Percentiles rank a stretch among this genome's conserved stretches.
Evolutionary conservation across 2,113 vertebrate species (phyloP).

Genomic region (Aptenodytes forsteri): DNA sequence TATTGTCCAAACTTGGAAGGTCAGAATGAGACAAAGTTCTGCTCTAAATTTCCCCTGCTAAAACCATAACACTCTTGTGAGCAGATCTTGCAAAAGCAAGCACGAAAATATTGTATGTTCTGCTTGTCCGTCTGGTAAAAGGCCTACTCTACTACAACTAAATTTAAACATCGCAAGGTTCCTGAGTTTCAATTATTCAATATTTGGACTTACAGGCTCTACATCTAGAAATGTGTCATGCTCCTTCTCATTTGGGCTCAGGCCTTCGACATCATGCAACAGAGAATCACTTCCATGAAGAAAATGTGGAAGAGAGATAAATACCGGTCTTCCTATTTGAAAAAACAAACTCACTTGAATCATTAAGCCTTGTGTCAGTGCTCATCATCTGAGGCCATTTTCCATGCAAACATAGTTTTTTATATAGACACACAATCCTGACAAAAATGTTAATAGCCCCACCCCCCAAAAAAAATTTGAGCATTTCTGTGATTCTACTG

Average conservation of each 20-base stretch:
- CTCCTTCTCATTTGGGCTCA: conserved; percentile 77
- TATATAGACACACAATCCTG: neutral
- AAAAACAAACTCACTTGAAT: neutral
- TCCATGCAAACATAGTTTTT: neutral
- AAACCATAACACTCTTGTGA: neutral
- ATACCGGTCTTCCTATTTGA: conserved; percentile 80
- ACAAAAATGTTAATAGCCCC: neutral
- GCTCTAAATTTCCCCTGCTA: neutral
- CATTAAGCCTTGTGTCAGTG: neutral
- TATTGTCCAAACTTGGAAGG: neutral
- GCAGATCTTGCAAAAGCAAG: neutral
- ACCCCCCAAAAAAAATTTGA: rapidly evolving
- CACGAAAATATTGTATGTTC: neutral
- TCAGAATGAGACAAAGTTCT: neutral
- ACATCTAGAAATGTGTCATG: conserved; percentile 89
- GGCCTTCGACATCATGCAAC: conserved; percentile 66
- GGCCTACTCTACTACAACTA: neutral
- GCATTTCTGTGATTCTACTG: neutral
- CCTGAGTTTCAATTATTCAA: neutral
- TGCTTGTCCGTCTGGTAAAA: neutral
- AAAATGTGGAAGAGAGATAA: conserved; percentile 92
- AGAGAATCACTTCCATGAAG: conserved; percentile 81
- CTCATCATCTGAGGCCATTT: neutral
- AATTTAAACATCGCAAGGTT: neutral
- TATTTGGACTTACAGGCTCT: conserved; percentile 85